These are phyloP conservation scores for Sepiola atlantica DNA, from an alignment of 2,888 invertebrate species.

Conservation along the genomic window DNA sequence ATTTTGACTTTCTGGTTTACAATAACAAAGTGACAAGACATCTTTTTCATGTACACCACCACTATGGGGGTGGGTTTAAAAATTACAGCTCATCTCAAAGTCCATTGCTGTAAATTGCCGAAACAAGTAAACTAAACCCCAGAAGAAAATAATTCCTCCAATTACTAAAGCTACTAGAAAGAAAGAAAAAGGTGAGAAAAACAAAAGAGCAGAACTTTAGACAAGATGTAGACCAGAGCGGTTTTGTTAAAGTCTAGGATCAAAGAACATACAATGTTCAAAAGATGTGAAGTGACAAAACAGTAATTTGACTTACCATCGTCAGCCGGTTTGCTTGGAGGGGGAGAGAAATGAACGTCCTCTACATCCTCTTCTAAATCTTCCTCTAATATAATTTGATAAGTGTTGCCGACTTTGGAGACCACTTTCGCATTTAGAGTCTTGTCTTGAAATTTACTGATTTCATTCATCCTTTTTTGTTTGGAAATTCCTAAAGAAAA, in stretches of 20 bases:
- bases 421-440: not conserved
- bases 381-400: constrained; percentile 24
- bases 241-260: too few species aligned
- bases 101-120: too few species aligned
- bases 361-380: not conserved
- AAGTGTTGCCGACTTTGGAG: not conserved
- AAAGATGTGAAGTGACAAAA: not conserved
- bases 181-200: not conserved
- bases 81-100: too few species aligned
- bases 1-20: too few species aligned
- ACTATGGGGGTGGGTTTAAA: not conserved
- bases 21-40: too few species aligned
- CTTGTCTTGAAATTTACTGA: not conserved
- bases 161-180: too few species aligned
- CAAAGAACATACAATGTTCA: not conserved
- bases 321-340: not conserved
- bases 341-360: not conserved
- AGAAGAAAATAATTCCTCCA: too few species aligned
- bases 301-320: not conserved
- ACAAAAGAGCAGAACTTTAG: not conserved
- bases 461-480: not conserved
- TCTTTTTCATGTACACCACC: not conserved
- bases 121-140: too few species aligned
- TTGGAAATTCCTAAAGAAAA: not conserved
- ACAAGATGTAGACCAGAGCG: not conserved